Percentiles rank a stretch among this genome's conserved stretches.
Evolutionary conservation across 2,888 invertebrate species (phyloP).

Genomic region (Eutolmus rufibarbis): DNA sequence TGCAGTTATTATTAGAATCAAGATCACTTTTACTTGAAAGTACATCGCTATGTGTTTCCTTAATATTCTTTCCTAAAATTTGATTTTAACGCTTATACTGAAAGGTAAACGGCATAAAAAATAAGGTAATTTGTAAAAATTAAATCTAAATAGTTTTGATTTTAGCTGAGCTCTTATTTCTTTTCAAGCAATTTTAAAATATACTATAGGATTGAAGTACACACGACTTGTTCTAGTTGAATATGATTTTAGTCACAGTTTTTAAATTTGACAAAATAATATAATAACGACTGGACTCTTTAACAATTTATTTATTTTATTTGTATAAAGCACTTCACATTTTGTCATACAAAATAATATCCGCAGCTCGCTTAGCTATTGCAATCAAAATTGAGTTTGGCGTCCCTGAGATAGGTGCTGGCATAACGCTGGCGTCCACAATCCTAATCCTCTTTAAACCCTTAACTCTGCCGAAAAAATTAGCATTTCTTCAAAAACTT

Average conservation of each 20-base stretch:
- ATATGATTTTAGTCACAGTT: too few relatives aligned
- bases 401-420: conserved; percentile 77
- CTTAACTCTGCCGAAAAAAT: conserved; percentile 66
- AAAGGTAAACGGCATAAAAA: too few relatives aligned
- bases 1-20: neutral
- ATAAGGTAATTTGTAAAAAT: too few relatives aligned
- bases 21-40: neutral
- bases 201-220: too few relatives aligned
- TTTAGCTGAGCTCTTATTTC: too few relatives aligned
- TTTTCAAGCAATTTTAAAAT: too few relatives aligned
- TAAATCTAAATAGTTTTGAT: too few relatives aligned
- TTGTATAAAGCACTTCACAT: neutral
- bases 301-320: neutral
- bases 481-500: neutral
- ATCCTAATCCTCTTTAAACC: conserved; percentile 73
- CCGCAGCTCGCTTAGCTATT: conserved; percentile 72
- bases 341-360: conserved; percentile 64
- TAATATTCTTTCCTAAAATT: too few relatives aligned
- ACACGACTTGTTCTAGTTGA: too few relatives aligned
- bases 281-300: neutral
- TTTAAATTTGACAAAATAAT: too few relatives aligned
- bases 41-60: too few relatives aligned
- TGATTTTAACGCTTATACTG: too few relatives aligned
- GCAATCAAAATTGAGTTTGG: conserved; percentile 74
- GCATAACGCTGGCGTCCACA: conserved; percentile 83